Evolutionary conservation across 2,797 vertebrate genomes (phyloP).

Genomic region (Peromyscus nudipes): DNA sequence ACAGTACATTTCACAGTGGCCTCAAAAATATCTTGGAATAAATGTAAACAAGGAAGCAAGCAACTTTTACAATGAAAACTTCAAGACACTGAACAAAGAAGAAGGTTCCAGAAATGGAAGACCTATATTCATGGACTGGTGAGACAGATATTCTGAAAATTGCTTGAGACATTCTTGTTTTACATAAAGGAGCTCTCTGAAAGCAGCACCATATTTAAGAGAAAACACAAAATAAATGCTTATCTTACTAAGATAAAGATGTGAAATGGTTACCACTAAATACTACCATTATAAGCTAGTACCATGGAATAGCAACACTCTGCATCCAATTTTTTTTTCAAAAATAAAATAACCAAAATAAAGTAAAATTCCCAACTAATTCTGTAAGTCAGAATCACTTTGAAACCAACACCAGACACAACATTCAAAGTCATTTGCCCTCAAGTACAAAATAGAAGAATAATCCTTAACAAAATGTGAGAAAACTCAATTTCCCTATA

Average conservation of each 20-base stretch:
- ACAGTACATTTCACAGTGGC: neutral
- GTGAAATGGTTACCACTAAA: neutral
- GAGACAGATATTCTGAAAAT: neutral
- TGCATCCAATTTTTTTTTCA: neutral
- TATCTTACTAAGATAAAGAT: slow-evolving; percentile 25
- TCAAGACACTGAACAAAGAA: neutral
- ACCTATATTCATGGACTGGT: neutral
- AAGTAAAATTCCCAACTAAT: neutral
- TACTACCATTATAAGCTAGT: slow-evolving; percentile 34
- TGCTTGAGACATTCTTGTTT: neutral
- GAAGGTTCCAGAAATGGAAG: neutral
- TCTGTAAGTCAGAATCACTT: neutral
- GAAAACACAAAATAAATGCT: slow-evolving; percentile 20
- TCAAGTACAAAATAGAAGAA: neutral
- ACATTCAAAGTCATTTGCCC: neutral
- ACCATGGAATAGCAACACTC: neutral
- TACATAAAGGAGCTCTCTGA: neutral
- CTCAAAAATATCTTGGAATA: neutral
- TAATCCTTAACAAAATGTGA: slow-evolving; percentile 24
- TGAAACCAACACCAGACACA: neutral
- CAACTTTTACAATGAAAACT: neutral
- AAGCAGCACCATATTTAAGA: neutral
- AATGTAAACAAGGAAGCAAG: neutral
- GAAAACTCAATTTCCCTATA: neutral
- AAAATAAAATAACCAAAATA: slow-evolving; percentile 33